These are phyloP conservation scores for Cistogaster globosa DNA, from an alignment of 2,888 invertebrate species.

Conservation along the genomic window DNA sequence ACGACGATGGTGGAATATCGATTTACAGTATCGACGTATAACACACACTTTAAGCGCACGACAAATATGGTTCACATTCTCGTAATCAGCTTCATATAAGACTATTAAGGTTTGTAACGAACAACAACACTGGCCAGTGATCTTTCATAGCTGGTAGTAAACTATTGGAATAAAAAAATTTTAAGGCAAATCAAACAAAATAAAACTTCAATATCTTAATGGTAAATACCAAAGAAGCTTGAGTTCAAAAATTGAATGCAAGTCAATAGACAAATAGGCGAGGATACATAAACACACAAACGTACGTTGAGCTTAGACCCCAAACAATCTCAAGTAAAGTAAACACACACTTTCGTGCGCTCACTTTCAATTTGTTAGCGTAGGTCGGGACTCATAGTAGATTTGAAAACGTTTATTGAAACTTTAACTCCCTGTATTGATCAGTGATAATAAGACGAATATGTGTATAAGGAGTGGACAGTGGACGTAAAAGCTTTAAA, in stretches of 20 bases:
- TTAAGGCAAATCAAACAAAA: constrained; percentile 35
- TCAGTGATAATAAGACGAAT: constrained; percentile 67
- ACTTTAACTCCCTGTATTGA: constrained; percentile 73
- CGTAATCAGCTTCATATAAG: constrained; percentile 7
- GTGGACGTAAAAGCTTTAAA: background rate
- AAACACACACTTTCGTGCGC: constrained; percentile 37
- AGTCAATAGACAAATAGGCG: constrained; percentile 56
- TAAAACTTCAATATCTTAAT: constrained; percentile 67
- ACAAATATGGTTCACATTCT: constrained; percentile 51
- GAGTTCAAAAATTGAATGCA: constrained; percentile 58
- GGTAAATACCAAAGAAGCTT: constrained; percentile 69
- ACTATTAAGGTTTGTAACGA: constrained; percentile 30
- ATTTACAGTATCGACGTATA: constrained; percentile 44
- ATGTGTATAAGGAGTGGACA: constrained; percentile 25
- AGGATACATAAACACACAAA: constrained; percentile 1
- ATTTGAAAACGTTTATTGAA: constrained; percentile 69
- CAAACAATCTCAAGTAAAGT: constrained; percentile 20
- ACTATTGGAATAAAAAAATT: constrained; percentile 62
- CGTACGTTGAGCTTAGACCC: background rate
- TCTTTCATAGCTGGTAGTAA: constrained; percentile 64
- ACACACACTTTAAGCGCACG: constrained; percentile 62
- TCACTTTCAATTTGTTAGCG: constrained; percentile 69
- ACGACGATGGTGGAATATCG: constrained; percentile 45
- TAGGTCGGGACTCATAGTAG: constrained; percentile 64
- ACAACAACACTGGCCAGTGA: constrained; percentile 40